Conservation (phyloP, 2,888 invertebrate genomes). For the Byasa hedistus region DNA sequence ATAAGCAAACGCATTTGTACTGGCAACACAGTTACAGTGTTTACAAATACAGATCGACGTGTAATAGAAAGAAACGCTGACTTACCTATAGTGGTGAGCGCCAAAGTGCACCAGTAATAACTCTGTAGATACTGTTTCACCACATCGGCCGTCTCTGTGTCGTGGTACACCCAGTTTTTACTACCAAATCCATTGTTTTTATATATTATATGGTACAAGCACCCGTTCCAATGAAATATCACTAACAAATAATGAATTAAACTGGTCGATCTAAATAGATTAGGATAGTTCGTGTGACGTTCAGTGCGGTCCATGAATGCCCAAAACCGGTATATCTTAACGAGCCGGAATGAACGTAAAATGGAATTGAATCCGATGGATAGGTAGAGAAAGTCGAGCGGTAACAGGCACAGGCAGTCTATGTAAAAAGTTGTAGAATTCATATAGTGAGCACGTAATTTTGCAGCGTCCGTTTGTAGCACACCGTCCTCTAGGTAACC, state of each 20-base stretch:
- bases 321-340: constrained; percentile 99
- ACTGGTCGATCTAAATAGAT: constrained; percentile 94
- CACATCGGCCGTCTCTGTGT: constrained; percentile 91
- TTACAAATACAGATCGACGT: constrained; percentile 14
- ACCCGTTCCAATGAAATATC: constrained; percentile 99
- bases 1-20: constrained; percentile 23
- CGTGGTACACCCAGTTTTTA: constrained; percentile 94
- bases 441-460: constrained; percentile 97
- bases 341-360: constrained; percentile 95
- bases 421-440: constrained; percentile 98
- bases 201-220: constrained; percentile 97
- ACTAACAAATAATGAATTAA: constrained; percentile 97
- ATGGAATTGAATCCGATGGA: constrained; percentile 98
- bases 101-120: constrained; percentile 98
- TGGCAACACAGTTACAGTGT: background rate
- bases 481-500: constrained; percentile 99
- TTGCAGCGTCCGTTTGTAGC: constrained; percentile 95
- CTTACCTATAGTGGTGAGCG: constrained; percentile 95
- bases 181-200: constrained; percentile 97
- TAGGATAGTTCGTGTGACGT: constrained; percentile 99
- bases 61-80: constrained; percentile 34
- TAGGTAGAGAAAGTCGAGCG: constrained; percentile 98
- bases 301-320: constrained; percentile 99
- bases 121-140: constrained; percentile 97
- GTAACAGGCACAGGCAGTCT: constrained; percentile 98